A percentile compares a stretch with the other conserved stretches of the same genome.
phyloP scores from a whole-genome alignment of 2,113 vertebrate genomes.

The Elephas maximus region DNA sequence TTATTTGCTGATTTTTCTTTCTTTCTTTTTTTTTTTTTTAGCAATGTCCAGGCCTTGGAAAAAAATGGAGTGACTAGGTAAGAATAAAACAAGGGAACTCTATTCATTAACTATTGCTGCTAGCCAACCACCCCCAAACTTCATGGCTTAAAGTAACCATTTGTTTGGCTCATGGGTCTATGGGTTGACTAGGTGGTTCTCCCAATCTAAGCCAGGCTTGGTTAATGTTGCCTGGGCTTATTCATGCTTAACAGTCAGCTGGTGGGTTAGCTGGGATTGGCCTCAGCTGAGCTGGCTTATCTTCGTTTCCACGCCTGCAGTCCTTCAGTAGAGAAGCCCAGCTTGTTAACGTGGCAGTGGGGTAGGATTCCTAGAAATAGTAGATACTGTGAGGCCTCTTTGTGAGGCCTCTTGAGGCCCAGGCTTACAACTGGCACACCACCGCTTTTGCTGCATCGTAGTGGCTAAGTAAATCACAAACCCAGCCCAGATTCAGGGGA shows the following conservation, averaged over 20 bases:
- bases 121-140: too few species aligned
- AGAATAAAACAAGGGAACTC: background rate
- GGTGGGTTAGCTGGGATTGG: background rate
- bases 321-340: background rate
- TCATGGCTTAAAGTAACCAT: too few species aligned
- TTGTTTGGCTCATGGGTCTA: background rate
- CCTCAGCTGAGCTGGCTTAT: background rate
- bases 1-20: background rate
- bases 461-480: background rate
- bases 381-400: background rate
- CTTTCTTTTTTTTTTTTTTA: background rate
- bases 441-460: background rate
- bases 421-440: background rate
- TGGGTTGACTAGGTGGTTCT: background rate
- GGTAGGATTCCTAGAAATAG: constrained; percentile 37
- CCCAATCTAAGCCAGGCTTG: background rate
- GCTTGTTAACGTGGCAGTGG: background rate
- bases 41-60: background rate
- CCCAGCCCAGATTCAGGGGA: background rate
- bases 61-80: background rate
- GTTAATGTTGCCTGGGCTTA: background rate
- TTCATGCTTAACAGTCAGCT: background rate
- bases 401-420: background rate
- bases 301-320: background rate
- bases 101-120: background rate